Evolutionary conservation across 2,797 vertebrate species (phyloP).

Genomic region (Karalla daura): DNA sequence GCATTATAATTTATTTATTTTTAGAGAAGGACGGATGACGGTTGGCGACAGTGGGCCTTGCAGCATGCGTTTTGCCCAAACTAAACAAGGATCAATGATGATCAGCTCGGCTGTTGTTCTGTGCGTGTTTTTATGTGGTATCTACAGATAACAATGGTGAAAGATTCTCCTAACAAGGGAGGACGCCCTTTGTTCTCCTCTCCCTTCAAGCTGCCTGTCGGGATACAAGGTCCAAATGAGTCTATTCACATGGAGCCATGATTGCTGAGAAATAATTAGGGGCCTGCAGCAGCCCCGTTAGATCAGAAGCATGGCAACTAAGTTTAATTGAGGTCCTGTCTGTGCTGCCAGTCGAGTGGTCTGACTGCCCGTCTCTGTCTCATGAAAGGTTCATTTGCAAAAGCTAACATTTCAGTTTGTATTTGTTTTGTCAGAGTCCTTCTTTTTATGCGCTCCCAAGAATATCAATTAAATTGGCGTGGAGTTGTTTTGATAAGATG

Average conservation of each 20-base stretch:
- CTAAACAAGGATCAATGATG: slow-evolving; percentile 52
- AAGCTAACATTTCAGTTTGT: neutral
- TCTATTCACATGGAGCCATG: slow-evolving; percentile 31
- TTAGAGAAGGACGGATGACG: slow-evolving; percentile 6
- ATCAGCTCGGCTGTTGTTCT: slow-evolving; percentile 48
- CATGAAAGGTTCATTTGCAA: neutral
- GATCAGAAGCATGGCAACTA: slow-evolving; percentile 42
- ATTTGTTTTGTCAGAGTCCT: neutral
- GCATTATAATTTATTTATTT: too few species aligned
- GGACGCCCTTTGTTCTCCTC: slow-evolving; percentile 58
- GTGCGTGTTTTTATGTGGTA: slow-evolving; percentile 33
- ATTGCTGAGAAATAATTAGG: slow-evolving; percentile 67
- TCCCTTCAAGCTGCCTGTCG: slow-evolving; percentile 48
- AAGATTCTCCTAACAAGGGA: slow-evolving; percentile 29
- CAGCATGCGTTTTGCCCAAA: slow-evolving; percentile 36
- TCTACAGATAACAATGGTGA: slow-evolving; percentile 43
- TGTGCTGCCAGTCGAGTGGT: slow-evolving; percentile 13
- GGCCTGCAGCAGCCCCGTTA: slow-evolving; percentile 53
- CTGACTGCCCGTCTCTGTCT: slow-evolving; percentile 7
- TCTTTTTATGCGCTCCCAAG: neutral
- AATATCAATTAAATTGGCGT: neutral
- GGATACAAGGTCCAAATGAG: slow-evolving; percentile 42
- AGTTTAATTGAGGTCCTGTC: slow-evolving; percentile 42
- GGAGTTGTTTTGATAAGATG: neutral
- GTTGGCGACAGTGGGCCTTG: slow-evolving; percentile 3